phyloP scores from a whole-genome alignment of 2,797 vertebrate species.

The Luscinia luscinia region DNA sequence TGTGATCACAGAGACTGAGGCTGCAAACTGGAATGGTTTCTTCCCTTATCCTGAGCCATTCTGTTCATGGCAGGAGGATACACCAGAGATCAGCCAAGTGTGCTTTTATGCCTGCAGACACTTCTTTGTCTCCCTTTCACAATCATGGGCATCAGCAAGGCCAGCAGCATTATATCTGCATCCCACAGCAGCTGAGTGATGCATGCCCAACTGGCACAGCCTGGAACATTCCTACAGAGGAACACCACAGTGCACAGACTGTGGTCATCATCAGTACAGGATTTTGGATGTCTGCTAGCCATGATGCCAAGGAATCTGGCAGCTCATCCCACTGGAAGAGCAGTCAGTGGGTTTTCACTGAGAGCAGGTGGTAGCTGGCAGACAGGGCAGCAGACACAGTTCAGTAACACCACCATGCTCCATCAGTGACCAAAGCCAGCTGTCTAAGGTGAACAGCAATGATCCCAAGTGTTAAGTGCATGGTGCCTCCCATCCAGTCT shows the following conservation, averaged over 20 bases:
- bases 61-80: not conserved
- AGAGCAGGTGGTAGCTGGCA: not conserved
- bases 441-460: not conserved
- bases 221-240: not conserved
- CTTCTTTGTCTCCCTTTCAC: not conserved
- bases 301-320: not conserved
- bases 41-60: not conserved
- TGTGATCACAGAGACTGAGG: not conserved
- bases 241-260: fast-evolving
- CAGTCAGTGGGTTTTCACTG: not conserved
- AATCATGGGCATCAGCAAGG: not conserved
- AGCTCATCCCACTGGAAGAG: not conserved
- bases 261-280: not conserved
- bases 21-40: not conserved
- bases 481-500: not conserved
- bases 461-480: not conserved
- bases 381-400: not conserved
- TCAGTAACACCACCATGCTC: fast-evolving
- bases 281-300: not conserved
- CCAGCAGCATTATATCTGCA: not conserved
- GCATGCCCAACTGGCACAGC: not conserved
- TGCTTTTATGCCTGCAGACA: not conserved
- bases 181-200: fast-evolving
- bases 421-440: not conserved
- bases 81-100: not conserved